phyloP scores from a whole-genome alignment of 1,140 invertebrate genomes.

The Myzus persicae region DNA sequence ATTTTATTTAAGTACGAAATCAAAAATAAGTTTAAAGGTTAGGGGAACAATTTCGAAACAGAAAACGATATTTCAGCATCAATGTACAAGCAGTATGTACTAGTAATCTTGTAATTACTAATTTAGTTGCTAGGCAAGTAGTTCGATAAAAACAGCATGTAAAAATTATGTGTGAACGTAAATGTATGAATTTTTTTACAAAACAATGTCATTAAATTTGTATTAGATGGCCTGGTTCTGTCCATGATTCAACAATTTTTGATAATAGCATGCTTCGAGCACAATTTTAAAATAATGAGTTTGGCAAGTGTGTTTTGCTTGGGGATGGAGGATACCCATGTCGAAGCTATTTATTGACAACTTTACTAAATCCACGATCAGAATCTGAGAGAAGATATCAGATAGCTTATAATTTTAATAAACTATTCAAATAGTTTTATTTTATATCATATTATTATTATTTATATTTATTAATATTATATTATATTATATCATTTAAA shows the following conservation, averaged over 20 bases:
- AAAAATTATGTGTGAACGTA: background rate
- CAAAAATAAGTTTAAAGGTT: too few species aligned
- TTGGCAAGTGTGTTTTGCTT: slow-evolving; percentile 57
- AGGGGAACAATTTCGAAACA: slow-evolving; percentile 63
- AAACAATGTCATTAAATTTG: slow-evolving; percentile 60
- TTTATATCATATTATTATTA: background rate
- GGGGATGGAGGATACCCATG: slow-evolving; percentile 29
- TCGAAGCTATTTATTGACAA: slow-evolving; percentile 51
- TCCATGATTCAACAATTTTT: slow-evolving; percentile 62
- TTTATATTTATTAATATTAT: background rate
- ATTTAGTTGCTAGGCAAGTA: slow-evolving; percentile 62
- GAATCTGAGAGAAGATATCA: slow-evolving; percentile 27
- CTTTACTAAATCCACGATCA: slow-evolving; percentile 38
- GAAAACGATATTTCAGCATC: slow-evolving; percentile 65
- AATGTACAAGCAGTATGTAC: slow-evolving; percentile 66
- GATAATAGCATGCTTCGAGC: slow-evolving; percentile 60
- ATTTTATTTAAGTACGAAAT: too few species aligned
- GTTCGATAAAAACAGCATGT: background rate
- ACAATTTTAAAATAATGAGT: slow-evolving; percentile 60
- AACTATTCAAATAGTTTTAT: slow-evolving; percentile 19
- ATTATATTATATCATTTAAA: background rate
- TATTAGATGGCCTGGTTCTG: slow-evolving; percentile 63
- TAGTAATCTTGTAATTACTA: slow-evolving; percentile 63
- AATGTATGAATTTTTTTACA: background rate
- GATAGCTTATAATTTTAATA: slow-evolving; percentile 31